These are phyloP conservation scores for Capitulum mitella DNA, from an alignment of 2,888 invertebrate species.

Conservation along the genomic window DNA sequence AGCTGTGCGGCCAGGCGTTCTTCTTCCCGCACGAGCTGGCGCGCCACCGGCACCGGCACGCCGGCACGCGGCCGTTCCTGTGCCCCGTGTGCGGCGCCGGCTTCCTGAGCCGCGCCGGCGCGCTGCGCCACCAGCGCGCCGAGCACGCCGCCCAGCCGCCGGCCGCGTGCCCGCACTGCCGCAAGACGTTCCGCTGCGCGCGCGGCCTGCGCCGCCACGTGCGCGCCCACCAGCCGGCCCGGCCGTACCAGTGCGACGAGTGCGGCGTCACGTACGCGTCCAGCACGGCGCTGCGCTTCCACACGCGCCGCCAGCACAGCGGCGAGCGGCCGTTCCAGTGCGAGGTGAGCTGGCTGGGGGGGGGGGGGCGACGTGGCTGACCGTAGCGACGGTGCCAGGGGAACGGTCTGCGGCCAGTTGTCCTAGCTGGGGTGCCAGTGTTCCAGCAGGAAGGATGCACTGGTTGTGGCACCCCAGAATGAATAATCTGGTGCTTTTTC, in stretches of 20 bases:
- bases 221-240: background rate
- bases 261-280: background rate
- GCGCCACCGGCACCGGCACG: background rate
- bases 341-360: background rate
- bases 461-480: no score
- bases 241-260: background rate
- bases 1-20: background rate
- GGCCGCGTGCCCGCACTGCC: background rate
- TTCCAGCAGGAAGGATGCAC: background rate
- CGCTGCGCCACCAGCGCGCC: background rate
- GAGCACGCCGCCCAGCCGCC: background rate
- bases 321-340: background rate
- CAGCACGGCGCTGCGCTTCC: conserved; percentile 9
- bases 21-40: background rate
- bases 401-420: background rate
- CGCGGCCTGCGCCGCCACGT: background rate
- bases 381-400: no score
- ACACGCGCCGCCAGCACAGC: background rate
- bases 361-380: no score
- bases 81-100: background rate
- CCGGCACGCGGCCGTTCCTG: background rate
- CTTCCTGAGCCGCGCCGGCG: background rate
- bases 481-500: no score
- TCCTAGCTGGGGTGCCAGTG: background rate
- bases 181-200: background rate